Evolutionary conservation across 1,140 invertebrate species (phyloP), one percentile per base, ranked within the genome.

Genomic region (Formica selysi): DNA sequence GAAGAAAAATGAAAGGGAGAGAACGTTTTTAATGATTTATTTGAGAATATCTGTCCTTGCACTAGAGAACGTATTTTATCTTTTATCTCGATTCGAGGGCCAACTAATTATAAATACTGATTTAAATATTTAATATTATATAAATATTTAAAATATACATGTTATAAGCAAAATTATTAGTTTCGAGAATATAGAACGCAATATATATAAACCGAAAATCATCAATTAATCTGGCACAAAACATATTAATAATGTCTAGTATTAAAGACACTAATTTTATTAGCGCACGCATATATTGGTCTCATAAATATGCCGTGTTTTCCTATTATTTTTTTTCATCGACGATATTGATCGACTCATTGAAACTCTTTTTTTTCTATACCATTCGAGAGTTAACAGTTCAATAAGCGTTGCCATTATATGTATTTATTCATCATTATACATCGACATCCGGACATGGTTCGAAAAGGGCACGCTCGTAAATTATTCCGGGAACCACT

Each of bases 401-500:
- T 22, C 26, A 57, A 74, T 62, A 83, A 83, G 67, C 64, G 32
- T 6, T 16, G 22, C 16, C 29, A 19, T 41, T 61, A 32, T 11
- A 29, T 32, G 68, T 29, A 62, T 29, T 83, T 83, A 83, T 83
- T 83, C 41, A 73, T 83, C 79, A 70, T 81, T 68, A 80, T 61
- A 13, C 68, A 54, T 48, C 79, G 68, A 83, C 79, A 83, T 32
- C 26, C 68, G 19, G 48, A 83, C 41, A 73, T 29, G 48, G 36
- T 16, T 36, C 22, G 51, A 51, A 83, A 83, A 83, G 68, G 68
- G 38, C n/a, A 59, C 54, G 26, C 57, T 74, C 68, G 79, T 83
- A 83, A 83, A 83, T 83, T 83, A 74, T 73, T 74, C 79, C 41
- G 38, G 10, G 68, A 83, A 83, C 79, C 68, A 83, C 68, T 74